phyloP scores from a whole-genome alignment of 2,888 invertebrate species.

The Hedychridium roseum region DNA sequence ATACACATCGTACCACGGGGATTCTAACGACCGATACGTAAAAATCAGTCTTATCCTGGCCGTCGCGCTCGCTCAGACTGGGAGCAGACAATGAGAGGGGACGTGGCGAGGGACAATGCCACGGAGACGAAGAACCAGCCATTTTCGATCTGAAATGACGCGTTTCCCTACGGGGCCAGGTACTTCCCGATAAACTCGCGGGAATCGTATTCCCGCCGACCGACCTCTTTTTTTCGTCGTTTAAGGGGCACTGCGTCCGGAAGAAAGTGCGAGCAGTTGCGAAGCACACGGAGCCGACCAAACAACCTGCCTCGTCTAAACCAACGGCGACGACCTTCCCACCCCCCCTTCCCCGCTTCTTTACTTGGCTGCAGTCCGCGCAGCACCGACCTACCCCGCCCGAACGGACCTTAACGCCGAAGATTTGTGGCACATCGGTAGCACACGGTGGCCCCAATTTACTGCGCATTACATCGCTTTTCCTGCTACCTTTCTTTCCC shows the following conservation, averaged over 20 bases:
- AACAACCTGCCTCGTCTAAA: conserved; percentile 23
- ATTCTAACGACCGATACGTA: conserved; percentile 45
- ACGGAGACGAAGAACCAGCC: neutral
- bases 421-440: conserved; percentile 49
- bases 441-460: conserved; percentile 49
- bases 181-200: too few relatives aligned
- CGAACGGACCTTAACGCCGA: conserved; percentile 22
- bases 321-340: conserved; percentile 18
- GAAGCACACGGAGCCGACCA: conserved; percentile 18
- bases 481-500: conserved; percentile 20
- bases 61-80: conserved; percentile 24
- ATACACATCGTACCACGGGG: conserved; percentile 16
- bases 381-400: too few relatives aligned
- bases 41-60: conserved; percentile 41
- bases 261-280: neutral
- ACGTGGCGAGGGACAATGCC: neutral
- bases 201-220: too few relatives aligned
- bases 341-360: conserved; percentile 9
- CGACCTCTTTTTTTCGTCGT: too few relatives aligned
- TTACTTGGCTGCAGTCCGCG: conserved; percentile 17
- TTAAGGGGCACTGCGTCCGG: neutral
- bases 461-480: conserved; percentile 43
- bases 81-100: too few relatives aligned
- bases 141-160: too few relatives aligned
- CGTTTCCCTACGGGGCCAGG: too few relatives aligned